Evolutionary conservation across 2,888 invertebrate species (phyloP).

Genomic region (Eugnorisma glareosa): DNA sequence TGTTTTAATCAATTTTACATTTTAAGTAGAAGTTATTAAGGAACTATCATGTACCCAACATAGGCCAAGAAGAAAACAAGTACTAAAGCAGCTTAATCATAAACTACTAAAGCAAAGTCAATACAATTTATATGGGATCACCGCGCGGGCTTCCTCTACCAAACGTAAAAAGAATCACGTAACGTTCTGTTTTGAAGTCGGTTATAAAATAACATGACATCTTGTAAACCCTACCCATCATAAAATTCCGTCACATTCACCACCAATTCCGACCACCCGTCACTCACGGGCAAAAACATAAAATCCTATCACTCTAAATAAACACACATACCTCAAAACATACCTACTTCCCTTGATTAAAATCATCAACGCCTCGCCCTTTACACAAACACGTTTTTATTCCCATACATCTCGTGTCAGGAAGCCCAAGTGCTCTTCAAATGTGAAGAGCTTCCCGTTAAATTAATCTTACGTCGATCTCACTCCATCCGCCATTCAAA

Average conservation of each 20-base stretch:
- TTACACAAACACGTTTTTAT: conserved; percentile 63
- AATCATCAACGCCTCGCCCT: conserved; percentile 59
- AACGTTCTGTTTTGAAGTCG: no score
- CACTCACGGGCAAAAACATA: conserved; percentile 18
- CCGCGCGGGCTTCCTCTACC: no score
- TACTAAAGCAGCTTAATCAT: no score
- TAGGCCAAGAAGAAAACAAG: no score
- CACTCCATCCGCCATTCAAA: conserved; percentile 52
- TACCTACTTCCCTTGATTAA: conserved; percentile 58
- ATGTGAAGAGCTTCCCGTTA: conserved; percentile 55
- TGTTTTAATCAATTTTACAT: no score
- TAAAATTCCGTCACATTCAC: conserved; percentile 12
- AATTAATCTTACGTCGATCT: conserved; percentile 68
- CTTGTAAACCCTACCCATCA: not conserved
- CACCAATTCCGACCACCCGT: not conserved
- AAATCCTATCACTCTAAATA: conserved; percentile 24
- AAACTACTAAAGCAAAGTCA: no score
- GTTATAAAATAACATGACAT: not conserved
- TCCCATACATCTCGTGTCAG: conserved; percentile 60
- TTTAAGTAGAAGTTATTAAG: no score
- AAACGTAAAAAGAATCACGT: no score
- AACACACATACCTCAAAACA: conserved; percentile 30
- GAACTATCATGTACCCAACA: no score
- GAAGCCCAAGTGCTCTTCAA: conserved; percentile 57
- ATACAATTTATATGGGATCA: no score